Evolutionary conservation across 2,113 vertebrate genomes (phyloP), one percentile per base, ranked within the genome.

Genomic region (Pitta sordida): DNA sequence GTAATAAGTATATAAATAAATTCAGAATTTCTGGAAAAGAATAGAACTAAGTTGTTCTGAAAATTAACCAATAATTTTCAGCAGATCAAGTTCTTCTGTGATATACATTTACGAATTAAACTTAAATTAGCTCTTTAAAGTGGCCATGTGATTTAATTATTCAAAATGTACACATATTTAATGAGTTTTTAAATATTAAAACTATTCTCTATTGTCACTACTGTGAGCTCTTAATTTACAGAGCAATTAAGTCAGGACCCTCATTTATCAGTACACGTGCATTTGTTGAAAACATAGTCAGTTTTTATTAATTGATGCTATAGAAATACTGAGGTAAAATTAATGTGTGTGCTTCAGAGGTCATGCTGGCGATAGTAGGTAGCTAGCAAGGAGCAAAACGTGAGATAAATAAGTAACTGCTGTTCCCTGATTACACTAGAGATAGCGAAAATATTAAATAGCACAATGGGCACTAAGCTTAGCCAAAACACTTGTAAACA

Each of bases 131-230:
- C 97, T 96, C 91, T 88, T 97, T 97, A 97, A 97, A 97, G 95
- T 95, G 92, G 93, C 93, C 94, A 49, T 96, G 94, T 95, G 96
- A 96, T 98, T 98, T 98, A 98, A 98, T 98, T 98, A 98, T 98
- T 98, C 97, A 98, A 96, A 98, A 98, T 97, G 97, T 98, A 98
- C 98, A 98, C 97, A 97, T 98, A 97, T 98, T 98, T 99, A 99
- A 99, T 99, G 98, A 99, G 98, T 99, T 99, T 99, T 99, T 99
- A 99, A 99, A 99, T 99, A 99, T 99, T 99, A 99, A 99, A 99
- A 99, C 98, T 98, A 97, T 97, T 98, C 96, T 98, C 97, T 98
- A 98, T 98, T 98, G 98, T 98, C 98, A 98, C 97, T 97, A 98
- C 98, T 97, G 98, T 98, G 98, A 99, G 99, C 98, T 99, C 98